Base-by-base conservation (phyloP, 2,888 invertebrate species). In the Zhuqinia jingwanae region DNA sequence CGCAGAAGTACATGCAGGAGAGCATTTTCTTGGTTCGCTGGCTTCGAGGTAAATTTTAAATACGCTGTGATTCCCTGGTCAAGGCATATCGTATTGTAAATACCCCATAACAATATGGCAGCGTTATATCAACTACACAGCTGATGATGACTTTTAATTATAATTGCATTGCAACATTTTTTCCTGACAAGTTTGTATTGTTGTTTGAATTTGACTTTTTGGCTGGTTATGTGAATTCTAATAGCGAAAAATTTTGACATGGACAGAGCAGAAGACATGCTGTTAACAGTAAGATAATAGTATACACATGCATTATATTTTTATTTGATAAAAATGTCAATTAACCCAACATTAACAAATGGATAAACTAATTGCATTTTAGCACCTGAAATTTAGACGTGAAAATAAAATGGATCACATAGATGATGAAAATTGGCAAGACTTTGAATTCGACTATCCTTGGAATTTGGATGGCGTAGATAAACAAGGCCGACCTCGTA, bases 1-100 rank as follows among this genome's bases (percentile, higher is more conserved):
- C 87, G 13, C 30, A 87, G 15, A 70, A 87, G 73, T 80, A 89
- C 17, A 84, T 89, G 87, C 53, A 80, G 25, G 79, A 84, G 53
- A 65, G 70, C 45, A 77, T 87, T 79, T 79, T 58, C 81, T 56
- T 85, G 11, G 60, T 89, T 53, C n/a, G 63, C 53, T 79, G 88
- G 88, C 60, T 89, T 53, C 65, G 78, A 47, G 76, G 84, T 85
- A 36, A 77, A 56, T 36, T 8, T 36, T 6, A 36, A 36, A 36
- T 36, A 36, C 8, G 36, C 3, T 36, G 8, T n/a, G n/a, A n/a
- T n/a, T n/a, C n/a, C n/a, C n/a, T n/a, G n/a, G n/a, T n/a, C n/a
- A n/a, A n/a, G n/a, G n/a, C n/a, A n/a, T n/a, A n/a, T n/a, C n/a
- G n/a, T n/a, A n/a, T n/a, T n/a, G n/a, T n/a, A n/a, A n/a, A n/a